Conservation (phyloP, 2,888 invertebrate species). For the Dichetophora obliterata region DNA sequence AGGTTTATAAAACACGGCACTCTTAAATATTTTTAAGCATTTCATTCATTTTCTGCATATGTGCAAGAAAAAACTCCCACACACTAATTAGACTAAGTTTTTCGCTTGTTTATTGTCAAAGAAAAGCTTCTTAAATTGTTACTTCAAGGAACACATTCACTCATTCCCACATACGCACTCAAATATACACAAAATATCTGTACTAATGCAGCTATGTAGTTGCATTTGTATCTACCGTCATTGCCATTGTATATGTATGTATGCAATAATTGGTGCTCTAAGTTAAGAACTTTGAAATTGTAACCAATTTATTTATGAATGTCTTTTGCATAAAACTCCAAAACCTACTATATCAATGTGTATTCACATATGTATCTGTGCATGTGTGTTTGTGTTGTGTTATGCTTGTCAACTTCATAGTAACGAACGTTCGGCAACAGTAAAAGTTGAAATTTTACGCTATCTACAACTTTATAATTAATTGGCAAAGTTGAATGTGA, state of each 20-base stretch:
- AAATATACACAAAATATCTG: background rate
- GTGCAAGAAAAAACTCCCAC: background rate
- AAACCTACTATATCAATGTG: background rate
- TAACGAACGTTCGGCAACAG: background rate
- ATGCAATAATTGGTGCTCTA: conserved; percentile 10
- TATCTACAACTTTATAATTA: conserved; percentile 20
- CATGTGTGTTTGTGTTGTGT: background rate
- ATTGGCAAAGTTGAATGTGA: conserved; percentile 14
- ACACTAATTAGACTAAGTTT: conserved; percentile 4
- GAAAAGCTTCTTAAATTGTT: conserved; percentile 6
- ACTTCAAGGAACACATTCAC: background rate
- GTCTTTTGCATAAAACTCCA: background rate
- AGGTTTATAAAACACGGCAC: no score
- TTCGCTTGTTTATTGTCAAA: background rate
- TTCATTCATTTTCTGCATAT: no score
- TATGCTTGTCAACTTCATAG: background rate
- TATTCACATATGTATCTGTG: background rate
- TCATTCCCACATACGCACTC: background rate
- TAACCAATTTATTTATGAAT: conserved; percentile 24
- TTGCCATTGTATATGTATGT: background rate
- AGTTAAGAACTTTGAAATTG: conserved; percentile 25
- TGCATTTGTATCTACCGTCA: background rate
- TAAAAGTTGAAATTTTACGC: background rate
- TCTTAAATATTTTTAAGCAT: no score
- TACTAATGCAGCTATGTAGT: background rate